phyloP scores from a whole-genome alignment of 2,797 vertebrate species.

The Halcyon leucocephala region DNA sequence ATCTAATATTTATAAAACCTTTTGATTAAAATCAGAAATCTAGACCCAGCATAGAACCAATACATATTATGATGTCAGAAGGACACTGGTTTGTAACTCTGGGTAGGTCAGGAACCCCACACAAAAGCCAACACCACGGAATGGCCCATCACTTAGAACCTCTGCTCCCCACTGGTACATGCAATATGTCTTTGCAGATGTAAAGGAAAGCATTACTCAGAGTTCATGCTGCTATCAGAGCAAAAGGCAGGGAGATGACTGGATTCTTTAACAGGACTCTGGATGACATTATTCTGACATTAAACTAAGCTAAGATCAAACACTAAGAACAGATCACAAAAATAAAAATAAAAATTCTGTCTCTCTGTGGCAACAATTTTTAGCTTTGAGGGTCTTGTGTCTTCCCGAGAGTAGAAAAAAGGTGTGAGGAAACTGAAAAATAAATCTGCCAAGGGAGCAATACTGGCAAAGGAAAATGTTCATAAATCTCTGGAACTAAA shows the following conservation, averaged over 20 bases:
- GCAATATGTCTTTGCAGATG: neutral
- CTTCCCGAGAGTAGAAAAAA: neutral
- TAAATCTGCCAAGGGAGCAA: neutral
- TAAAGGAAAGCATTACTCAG: neutral
- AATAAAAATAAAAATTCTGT: neutral
- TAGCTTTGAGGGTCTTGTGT: neutral
- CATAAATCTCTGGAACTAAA: neutral
- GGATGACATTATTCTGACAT: neutral
- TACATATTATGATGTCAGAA: neutral
- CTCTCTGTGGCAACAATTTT: neutral
- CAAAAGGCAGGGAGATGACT: neutral
- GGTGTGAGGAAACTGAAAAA: neutral
- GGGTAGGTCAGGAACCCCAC: neutral
- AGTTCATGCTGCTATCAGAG: neutral
- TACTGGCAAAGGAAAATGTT: neutral
- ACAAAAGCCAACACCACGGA: neutral
- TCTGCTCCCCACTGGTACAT: neutral
- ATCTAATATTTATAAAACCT: neutral
- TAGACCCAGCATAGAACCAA: neutral
- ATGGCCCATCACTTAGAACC: neutral
- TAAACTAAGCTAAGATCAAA: neutral
- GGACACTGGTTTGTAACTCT: neutral
- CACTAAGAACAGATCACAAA: neutral
- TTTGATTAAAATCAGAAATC: neutral
- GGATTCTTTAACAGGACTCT: neutral